Evolutionary conservation across 2,113 vertebrate genomes (phyloP).

Genomic region (Callionymus lyra): DNA sequence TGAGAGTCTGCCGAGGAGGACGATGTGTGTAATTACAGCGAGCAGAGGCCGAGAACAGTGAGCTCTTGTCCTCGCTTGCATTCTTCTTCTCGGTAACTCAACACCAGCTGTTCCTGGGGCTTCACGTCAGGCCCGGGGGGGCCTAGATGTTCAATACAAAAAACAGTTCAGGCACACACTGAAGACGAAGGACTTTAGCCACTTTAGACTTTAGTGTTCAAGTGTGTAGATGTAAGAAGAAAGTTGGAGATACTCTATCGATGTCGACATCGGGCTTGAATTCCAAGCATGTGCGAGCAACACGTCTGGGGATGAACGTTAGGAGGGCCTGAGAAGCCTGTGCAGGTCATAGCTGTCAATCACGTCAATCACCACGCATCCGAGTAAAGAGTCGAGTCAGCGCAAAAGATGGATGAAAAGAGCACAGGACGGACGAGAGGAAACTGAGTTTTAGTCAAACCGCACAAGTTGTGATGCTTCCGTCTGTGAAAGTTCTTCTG

Average conservation of each 20-base stretch:
- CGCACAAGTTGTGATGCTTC: slow-evolving; percentile 27
- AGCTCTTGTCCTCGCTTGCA: slow-evolving; percentile 39
- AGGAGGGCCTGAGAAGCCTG: no score
- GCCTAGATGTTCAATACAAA: slow-evolving; percentile 21
- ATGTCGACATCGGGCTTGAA: no score
- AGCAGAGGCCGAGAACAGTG: no score
- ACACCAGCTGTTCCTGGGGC: slow-evolving; percentile 55
- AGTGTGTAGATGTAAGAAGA: no score
- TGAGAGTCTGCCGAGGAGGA: no score
- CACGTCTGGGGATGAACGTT: no score
- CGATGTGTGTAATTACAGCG: background rate
- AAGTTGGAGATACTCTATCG: background rate
- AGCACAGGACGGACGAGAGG: slow-evolving; percentile 25
- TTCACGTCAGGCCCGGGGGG: slow-evolving; percentile 11
- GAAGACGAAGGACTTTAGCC: no score
- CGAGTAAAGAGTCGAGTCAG: no score
- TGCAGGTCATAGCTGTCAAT: no score
- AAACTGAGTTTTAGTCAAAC: slow-evolving; percentile 40
- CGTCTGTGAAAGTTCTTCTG: slow-evolving; percentile 33
- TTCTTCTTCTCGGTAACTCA: slow-evolving; percentile 50
- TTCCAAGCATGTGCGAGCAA: no score
- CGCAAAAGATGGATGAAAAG: slow-evolving; percentile 1
- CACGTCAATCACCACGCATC: no score
- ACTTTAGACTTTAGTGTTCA: no score
- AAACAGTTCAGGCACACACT: slow-evolving; percentile 15